Conservation (phyloP, 1,140 invertebrate species). For the Neodiprion lecontei region DNA sequence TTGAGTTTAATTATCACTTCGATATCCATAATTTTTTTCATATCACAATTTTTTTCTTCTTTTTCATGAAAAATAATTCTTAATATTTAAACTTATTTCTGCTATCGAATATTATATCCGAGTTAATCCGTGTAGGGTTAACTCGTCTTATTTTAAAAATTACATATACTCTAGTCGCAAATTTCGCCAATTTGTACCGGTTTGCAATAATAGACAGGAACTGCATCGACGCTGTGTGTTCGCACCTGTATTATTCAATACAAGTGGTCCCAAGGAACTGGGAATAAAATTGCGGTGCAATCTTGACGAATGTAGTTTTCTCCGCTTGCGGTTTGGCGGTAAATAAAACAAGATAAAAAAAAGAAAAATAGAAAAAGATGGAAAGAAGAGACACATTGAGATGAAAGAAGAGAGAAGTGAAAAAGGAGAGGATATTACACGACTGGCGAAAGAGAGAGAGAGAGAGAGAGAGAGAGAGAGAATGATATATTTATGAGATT, state of each 20-base stretch:
- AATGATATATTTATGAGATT: conserved; percentile 59
- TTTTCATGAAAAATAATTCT: too few relatives aligned
- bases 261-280: background rate
- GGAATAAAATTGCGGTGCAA: too few relatives aligned
- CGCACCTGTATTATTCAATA: background rate
- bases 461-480: conserved; percentile 23
- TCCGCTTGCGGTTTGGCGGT: background rate
- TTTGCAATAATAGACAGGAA: background rate
- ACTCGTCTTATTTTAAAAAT: background rate
- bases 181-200: conserved; percentile 3
- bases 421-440: background rate
- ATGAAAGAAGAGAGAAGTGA: background rate
- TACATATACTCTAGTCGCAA: background rate
- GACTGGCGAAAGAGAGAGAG: conserved; percentile 3
- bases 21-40: too few relatives aligned
- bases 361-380: background rate
- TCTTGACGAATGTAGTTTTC: too few relatives aligned
- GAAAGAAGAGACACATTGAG: background rate
- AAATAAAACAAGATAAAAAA: background rate
- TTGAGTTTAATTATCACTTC: too few relatives aligned
- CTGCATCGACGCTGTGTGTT: too few relatives aligned
- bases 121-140: too few relatives aligned
- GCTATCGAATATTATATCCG: too few relatives aligned
- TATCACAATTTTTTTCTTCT: too few relatives aligned
- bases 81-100: too few relatives aligned